phyloP scores from a whole-genome alignment of 2,113 vertebrate species.

The Leptobrachium leishanense region DNA sequence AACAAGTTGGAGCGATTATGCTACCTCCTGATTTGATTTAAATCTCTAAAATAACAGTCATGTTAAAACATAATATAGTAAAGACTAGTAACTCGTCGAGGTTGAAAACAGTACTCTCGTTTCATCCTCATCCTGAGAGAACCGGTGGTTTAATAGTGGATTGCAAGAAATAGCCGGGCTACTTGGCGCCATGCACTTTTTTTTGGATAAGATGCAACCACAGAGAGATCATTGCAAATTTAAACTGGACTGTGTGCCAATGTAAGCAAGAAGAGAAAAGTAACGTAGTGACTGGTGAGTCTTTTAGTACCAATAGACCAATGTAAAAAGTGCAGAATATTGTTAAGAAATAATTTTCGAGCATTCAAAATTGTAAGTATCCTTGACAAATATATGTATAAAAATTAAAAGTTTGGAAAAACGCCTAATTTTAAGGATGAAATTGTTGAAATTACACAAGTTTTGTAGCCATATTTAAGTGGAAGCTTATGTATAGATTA shows the following conservation, averaged over 20 bases:
- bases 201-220: constrained; percentile 21
- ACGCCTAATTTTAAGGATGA: no score
- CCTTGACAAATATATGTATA: no score
- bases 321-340: no score
- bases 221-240: constrained; percentile 24
- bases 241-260: constrained; percentile 4
- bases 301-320: background rate
- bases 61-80: background rate
- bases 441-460: no score
- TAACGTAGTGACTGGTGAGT: background rate
- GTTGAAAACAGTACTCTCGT: constrained; percentile 20
- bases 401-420: no score
- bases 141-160: constrained; percentile 10
- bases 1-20: constrained; percentile 5
- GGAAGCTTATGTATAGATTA: no score
- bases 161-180: constrained; percentile 5
- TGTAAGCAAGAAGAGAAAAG: constrained; percentile 17
- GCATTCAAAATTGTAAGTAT: no score
- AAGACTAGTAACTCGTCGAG: background rate
- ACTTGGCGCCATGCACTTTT: constrained; percentile 22
- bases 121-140: constrained; percentile 11
- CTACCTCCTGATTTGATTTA: constrained; percentile 21
- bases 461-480: no score
- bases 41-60: constrained; percentile 28
- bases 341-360: no score